Evolutionary conservation across 2,797 vertebrate species (phyloP).

Genomic region (Xiphophorus birchmanni): DNA sequence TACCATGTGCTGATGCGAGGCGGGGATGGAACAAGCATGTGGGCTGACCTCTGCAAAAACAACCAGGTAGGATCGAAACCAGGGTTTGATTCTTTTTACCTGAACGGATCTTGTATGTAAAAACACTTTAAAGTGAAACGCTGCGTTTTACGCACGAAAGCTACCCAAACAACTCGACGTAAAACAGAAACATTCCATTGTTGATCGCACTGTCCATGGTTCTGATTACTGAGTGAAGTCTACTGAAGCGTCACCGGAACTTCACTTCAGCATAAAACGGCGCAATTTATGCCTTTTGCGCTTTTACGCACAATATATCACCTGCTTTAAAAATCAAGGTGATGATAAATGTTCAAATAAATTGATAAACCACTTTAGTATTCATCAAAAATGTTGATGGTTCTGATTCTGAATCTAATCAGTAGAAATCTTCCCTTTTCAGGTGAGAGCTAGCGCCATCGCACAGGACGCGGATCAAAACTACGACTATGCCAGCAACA

Average conservation of each 20-base stretch:
- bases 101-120: neutral
- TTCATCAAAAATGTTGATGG: constrained; percentile 34
- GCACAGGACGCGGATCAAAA: constrained; percentile 99
- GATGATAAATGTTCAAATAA: neutral
- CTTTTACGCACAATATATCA: constrained; percentile 46
- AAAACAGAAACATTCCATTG: neutral
- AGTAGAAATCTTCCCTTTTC: constrained; percentile 24
- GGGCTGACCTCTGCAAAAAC: constrained; percentile 98
- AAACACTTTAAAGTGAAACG: neutral
- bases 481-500: constrained; percentile 99
- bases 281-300: neutral
- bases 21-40: constrained; percentile 97
- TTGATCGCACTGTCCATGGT: neutral
- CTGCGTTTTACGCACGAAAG: neutral
- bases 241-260: neutral
- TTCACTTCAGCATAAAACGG: neutral
- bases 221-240: neutral
- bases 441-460: constrained; percentile 97
- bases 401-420: constrained; percentile 22
- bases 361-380: constrained; percentile 18
- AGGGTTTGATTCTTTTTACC: neutral
- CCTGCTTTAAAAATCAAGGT: neutral
- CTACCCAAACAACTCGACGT: neutral
- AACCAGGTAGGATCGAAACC: constrained; percentile 85
- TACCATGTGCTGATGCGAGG: constrained; percentile 98